phyloP scores from a whole-genome alignment of 2,113 vertebrate species.

The Aegithalos caudatus region DNA sequence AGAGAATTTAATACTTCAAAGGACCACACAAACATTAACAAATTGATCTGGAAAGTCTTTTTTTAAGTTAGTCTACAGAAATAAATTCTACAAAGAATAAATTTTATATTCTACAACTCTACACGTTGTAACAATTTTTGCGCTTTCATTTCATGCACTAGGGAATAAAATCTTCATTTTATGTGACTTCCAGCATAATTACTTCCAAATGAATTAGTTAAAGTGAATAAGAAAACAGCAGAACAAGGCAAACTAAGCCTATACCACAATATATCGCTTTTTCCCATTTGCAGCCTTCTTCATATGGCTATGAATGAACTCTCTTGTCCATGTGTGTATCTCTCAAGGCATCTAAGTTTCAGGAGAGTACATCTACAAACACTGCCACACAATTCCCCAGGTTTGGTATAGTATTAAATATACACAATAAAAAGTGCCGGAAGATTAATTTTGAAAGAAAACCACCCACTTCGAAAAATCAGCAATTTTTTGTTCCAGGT shows the following conservation, averaged over 20 bases:
- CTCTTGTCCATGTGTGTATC: not conserved
- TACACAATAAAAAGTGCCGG: slow-evolving; percentile 47
- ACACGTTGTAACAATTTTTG: not conserved
- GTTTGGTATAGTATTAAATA: slow-evolving; percentile 49
- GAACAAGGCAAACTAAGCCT: slow-evolving; percentile 13
- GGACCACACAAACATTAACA: slow-evolving; percentile 11
- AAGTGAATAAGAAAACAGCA: slow-evolving; percentile 36
- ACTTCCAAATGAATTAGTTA: slow-evolving; percentile 41
- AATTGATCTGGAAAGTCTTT: not conserved
- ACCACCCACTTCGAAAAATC: slow-evolving; percentile 65
- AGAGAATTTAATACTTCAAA: slow-evolving; percentile 29
- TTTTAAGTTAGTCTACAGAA: not conserved
- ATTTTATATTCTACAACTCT: not conserved
- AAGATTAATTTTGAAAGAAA: slow-evolving; percentile 57
- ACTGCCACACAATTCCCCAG: not conserved
- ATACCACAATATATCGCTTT: not conserved
- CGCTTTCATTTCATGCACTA: not conserved
- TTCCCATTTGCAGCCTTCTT: slow-evolving; percentile 9
- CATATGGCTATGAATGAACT: not conserved
- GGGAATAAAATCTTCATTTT: slow-evolving; percentile 29
- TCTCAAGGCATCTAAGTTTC: not conserved
- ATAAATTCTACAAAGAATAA: slow-evolving; percentile 12
- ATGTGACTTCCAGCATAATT: slow-evolving; percentile 34
- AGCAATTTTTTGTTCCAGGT: slow-evolving; percentile 67
- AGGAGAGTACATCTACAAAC: not conserved